phyloP scores from a whole-genome alignment of 2,888 invertebrate species.

The Eulithis prunata region DNA sequence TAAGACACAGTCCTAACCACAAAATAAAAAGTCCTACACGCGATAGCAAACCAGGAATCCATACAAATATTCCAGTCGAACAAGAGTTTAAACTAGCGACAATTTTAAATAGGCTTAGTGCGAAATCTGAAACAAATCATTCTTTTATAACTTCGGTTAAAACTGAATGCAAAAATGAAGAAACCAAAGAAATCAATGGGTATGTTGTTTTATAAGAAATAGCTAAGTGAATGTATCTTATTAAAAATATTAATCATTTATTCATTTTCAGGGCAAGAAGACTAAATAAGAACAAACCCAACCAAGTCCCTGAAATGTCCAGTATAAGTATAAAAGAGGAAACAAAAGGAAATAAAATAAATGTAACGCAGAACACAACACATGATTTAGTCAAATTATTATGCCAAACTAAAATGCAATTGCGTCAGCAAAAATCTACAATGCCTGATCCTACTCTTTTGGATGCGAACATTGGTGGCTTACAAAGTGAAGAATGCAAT shows the following conservation, averaged over 20 bases:
- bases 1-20: conserved; percentile 46
- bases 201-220: background rate
- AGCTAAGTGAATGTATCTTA: background rate
- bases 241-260: background rate
- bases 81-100: conserved; percentile 7
- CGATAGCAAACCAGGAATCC: conserved; percentile 20
- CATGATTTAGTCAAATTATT: conserved; percentile 8
- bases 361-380: conserved; percentile 1
- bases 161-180: conserved; percentile 9
- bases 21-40: conserved; percentile 19
- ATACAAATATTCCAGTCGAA: conserved; percentile 7
- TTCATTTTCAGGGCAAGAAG: conserved; percentile 11
- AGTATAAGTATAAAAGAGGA: conserved; percentile 1
- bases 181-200: conserved; percentile 10
- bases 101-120: conserved; percentile 13
- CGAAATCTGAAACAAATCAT: conserved; percentile 17
- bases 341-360: background rate
- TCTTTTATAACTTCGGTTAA: conserved; percentile 2
- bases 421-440: conserved; percentile 8
- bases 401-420: conserved; percentile 7
- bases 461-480: background rate
- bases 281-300: background rate
- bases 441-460: background rate
- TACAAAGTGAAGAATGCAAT: background rate
- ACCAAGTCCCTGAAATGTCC: background rate